phyloP scores from a whole-genome alignment of 2,797 vertebrate genomes.

The Betta splendens region DNA sequence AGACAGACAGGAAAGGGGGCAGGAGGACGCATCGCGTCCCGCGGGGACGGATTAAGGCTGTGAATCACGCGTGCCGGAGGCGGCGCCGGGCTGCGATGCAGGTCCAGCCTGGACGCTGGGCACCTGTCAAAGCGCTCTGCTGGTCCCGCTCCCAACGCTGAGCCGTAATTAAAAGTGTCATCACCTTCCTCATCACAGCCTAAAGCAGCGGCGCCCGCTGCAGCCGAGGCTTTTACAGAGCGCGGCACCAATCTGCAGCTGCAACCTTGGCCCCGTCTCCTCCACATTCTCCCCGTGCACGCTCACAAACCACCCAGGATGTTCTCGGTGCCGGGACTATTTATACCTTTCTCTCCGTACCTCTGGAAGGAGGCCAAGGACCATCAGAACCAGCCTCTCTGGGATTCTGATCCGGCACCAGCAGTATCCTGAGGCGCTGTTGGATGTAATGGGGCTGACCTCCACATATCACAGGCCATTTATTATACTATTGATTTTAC shows the following conservation, averaged over 20 bases:
- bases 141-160: conserved; percentile 5
- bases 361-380: conserved; percentile 31
- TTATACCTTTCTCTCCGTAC: conserved; percentile 39
- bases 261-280: conserved; percentile 12
- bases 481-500: conserved; percentile 50
- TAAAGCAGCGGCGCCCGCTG: conserved; percentile 4
- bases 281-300: conserved; percentile 10
- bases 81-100: not conserved
- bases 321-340: conserved; percentile 45
- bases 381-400: conserved; percentile 35
- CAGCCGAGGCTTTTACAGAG: conserved; percentile 6
- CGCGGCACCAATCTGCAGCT: conserved; percentile 10
- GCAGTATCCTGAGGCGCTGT: conserved; percentile 10
- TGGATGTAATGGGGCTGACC: conserved; percentile 11
- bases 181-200: conserved; percentile 13
- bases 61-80: not conserved
- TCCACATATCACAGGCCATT: conserved; percentile 35
- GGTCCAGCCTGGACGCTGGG: not conserved
- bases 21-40: too few species aligned
- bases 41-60: too few species aligned
- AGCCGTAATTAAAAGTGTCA: conserved; percentile 33
- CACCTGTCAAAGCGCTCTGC: not conserved
- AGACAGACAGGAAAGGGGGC: too few species aligned
- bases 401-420: conserved; percentile 30
- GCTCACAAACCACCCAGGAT: conserved; percentile 33